A percentile compares a stretch with the other conserved stretches of the same genome.
Conservation (phyloP, 2,113 vertebrate species). For the Isurus oxyrinchus region DNA sequence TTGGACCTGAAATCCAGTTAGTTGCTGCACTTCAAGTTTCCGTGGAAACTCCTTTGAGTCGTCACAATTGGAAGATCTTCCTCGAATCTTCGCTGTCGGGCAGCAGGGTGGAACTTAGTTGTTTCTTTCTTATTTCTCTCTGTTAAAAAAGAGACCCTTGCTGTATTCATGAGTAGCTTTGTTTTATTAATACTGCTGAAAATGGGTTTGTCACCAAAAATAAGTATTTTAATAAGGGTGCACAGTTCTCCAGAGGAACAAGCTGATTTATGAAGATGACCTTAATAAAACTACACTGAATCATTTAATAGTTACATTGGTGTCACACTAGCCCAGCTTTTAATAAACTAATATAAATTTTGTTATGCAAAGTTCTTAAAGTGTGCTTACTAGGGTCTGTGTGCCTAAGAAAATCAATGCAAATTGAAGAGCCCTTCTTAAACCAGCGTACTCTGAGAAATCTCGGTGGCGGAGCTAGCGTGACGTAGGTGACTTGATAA, state of each 20-base stretch:
- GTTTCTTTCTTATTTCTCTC: not conserved
- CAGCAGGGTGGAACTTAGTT: too few species aligned
- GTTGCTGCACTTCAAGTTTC: not conserved
- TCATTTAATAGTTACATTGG: not conserved
- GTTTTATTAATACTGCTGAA: not conserved
- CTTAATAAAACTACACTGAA: not conserved
- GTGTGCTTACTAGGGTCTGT: not conserved
- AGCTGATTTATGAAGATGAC: not conserved
- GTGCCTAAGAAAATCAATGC: not conserved
- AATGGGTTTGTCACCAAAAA: not conserved
- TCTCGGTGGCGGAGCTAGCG: not conserved
- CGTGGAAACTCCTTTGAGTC: not conserved
- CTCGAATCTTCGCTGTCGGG: too few species aligned
- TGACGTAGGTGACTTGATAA: not conserved
- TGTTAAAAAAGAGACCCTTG: not conserved
- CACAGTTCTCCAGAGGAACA: not conserved
- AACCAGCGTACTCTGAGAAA: not conserved
- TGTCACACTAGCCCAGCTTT: not conserved
- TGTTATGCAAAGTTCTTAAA: not conserved
- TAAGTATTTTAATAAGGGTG: not conserved
- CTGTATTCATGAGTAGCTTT: not conserved
- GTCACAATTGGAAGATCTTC: not conserved
- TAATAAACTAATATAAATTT: not conserved
- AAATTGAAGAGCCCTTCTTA: not conserved
- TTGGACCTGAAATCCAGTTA: not conserved